Evolutionary conservation across 1,140 invertebrate genomes (phyloP), one percentile per base, ranked within the genome.

Genomic region (Whitmania pigra): DNA sequence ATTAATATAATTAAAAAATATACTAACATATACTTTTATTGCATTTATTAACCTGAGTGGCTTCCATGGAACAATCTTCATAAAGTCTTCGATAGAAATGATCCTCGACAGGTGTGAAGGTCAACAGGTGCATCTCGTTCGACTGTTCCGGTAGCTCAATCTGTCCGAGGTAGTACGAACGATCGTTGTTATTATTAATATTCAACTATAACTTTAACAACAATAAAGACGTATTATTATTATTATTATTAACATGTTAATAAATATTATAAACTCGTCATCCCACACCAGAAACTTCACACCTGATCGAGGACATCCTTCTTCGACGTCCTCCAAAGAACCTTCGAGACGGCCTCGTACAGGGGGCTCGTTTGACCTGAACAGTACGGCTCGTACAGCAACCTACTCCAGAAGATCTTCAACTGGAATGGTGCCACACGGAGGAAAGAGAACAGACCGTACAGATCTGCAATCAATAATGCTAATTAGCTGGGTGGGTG

Each of bases 321-420:
- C 78, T 89, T 89, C 0, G 83, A 78, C 22, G 86, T 89, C 55
- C 89, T 82, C 89, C 89, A 90, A 77, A 91, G 80, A 67, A 88
- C 82, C 74, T 84, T 79, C 22, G 83, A 79, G n/a, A 90, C 76
- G 6, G 87, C 79, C 18, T 84, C 75, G 63, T 84, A 77, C 75
- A 89, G 77, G 0, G 85, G 79, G 63, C 83, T 76, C 15, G 75
- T 75, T 54, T 84, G 73, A 0, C 85, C 85, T 71, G 80, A 74
- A 53, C 82, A 78, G 76, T 86, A 89, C 0, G 86, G 84, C 40
- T 85, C 77, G 75, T 83, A 85, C 25, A 88, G 77, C 29, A 87
- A 77, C 29, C 82, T 78, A 6, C 83, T 80, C 87, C 87, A 89
- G 80, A 85, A 86, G 73, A 77, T 72, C 66, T 81, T 76, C 25